phyloP scores from a whole-genome alignment of 1,140 invertebrate genomes.

The Centruroides sculpturatus region DNA sequence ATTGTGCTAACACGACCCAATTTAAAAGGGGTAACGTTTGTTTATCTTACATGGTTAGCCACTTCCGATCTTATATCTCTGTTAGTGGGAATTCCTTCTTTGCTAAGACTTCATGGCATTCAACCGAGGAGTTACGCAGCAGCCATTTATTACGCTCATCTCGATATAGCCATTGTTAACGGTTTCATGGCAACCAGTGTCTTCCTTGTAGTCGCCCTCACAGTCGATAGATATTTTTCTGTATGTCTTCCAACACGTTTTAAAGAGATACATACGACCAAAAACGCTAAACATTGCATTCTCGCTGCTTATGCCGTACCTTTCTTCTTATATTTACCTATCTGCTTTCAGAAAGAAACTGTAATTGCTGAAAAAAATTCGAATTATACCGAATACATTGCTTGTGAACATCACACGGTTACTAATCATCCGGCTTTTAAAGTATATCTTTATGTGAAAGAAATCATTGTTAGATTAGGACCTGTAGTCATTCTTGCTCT shows the following conservation, averaged over 20 bases:
- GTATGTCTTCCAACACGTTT: constrained; percentile 30
- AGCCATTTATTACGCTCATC: constrained; percentile 54
- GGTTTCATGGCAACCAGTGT: constrained; percentile 44
- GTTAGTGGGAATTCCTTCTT: constrained; percentile 49
- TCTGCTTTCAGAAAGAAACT: constrained; percentile 25
- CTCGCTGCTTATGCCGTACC: constrained; percentile 24
- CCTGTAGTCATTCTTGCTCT: constrained; percentile 49
- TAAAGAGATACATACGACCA: constrained; percentile 27
- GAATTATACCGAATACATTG: constrained; percentile 17
- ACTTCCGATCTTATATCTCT: constrained; percentile 44
- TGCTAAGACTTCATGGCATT: constrained; percentile 46
- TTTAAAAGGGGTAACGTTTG: constrained; percentile 57
- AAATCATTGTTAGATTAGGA: constrained; percentile 28
- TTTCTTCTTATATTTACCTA: constrained; percentile 27
- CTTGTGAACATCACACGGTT: constrained; percentile 21
- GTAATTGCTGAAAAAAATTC: background rate
- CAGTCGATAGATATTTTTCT: constrained; percentile 32
- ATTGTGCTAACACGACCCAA: constrained; percentile 54
- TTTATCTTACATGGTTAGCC: constrained; percentile 58
- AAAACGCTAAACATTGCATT: constrained; percentile 26
- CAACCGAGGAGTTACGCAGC: constrained; percentile 44
- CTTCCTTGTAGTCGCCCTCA: constrained; percentile 33
- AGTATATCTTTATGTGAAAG: constrained; percentile 23
- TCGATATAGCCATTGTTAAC: constrained; percentile 57
- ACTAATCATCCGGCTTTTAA: constrained; percentile 19